Conservation (phyloP, 2,113 vertebrate species). For the Mirounga angustirostris region DNA sequence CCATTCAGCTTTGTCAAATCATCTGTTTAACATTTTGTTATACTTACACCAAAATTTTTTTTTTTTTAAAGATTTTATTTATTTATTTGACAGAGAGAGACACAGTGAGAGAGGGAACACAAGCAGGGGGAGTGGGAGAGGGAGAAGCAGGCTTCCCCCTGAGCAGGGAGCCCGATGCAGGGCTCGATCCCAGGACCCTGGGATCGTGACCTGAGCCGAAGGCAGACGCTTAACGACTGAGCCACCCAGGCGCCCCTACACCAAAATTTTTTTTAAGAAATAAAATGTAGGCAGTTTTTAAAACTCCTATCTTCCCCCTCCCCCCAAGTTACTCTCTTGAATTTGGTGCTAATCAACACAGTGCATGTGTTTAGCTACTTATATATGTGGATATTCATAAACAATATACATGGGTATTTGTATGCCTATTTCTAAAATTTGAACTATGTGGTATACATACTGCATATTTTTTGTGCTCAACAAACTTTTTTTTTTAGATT, state of each 20-base stretch:
- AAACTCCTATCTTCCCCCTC: not conserved
- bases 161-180: no score
- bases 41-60: not conserved
- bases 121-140: no score
- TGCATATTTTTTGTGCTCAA: not conserved
- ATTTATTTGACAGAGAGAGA: no score
- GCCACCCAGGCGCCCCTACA: not conserved
- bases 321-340: not conserved
- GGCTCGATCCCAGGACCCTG: no score
- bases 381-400: not conserved
- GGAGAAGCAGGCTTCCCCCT: no score
- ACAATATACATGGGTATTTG: not conserved
- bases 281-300: not conserved
- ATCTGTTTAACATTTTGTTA: not conserved
- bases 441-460: not conserved
- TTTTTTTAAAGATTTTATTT: no score
- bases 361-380: not conserved
- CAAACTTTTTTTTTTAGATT: not conserved
- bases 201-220: no score
- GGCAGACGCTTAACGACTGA: no score
- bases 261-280: not conserved
- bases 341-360: not conserved
- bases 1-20: not conserved
- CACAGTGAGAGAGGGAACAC: no score
- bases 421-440: not conserved